Conservation (phyloP, 2,113 vertebrate species). For the Plecotus auritus region DNA sequence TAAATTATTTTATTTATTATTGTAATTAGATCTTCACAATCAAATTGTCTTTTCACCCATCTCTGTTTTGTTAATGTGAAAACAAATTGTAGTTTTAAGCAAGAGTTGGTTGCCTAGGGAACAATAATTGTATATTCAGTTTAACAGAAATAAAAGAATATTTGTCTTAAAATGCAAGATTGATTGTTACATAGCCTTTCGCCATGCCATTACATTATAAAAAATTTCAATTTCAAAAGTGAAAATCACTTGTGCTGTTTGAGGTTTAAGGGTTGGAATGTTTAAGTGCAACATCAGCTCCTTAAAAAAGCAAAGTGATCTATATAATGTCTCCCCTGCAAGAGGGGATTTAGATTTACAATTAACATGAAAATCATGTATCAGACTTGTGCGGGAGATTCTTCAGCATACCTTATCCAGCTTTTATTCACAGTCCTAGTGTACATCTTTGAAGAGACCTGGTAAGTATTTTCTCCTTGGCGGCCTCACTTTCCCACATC, state of each 20-base stretch:
- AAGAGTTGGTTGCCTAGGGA: constrained; percentile 83
- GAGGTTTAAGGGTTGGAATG: constrained; percentile 80
- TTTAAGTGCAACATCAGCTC: constrained; percentile 78
- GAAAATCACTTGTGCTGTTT: constrained; percentile 80
- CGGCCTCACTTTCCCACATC: constrained; percentile 87
- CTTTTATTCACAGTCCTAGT: neutral
- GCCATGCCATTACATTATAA: constrained; percentile 79
- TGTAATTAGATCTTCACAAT: constrained; percentile 86
- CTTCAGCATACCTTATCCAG: constrained; percentile 44
- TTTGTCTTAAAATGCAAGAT: constrained; percentile 85
- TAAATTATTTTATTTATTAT: constrained; percentile 90
- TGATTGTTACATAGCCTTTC: constrained; percentile 77
- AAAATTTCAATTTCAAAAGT: constrained; percentile 79
- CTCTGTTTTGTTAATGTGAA: constrained; percentile 84
- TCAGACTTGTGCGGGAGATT: constrained; percentile 58
- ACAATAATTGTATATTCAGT: constrained; percentile 84
- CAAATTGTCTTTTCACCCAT: constrained; percentile 83
- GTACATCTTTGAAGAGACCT: constrained; percentile 59
- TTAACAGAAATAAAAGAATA: constrained; percentile 85
- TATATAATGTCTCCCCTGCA: constrained; percentile 74
- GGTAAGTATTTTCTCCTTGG: constrained; percentile 28
- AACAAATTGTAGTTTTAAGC: constrained; percentile 80
- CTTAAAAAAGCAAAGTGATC: constrained; percentile 81
- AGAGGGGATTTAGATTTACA: constrained; percentile 77
- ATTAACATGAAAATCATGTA: constrained; percentile 79